phyloP scores from a whole-genome alignment of 2,113 vertebrate genomes.

The Centropus bengalensis region DNA sequence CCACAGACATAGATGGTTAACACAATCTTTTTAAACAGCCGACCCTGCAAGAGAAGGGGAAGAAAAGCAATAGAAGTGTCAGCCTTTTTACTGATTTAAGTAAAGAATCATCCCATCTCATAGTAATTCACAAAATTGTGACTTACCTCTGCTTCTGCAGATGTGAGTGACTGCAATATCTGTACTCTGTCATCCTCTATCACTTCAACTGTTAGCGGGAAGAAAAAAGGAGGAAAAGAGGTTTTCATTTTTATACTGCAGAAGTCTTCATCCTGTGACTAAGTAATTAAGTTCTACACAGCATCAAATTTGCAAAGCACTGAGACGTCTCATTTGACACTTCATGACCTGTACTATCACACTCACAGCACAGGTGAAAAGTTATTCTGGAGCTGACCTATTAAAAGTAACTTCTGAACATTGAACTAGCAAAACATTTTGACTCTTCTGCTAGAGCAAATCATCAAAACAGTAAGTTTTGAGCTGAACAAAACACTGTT shows the following conservation, averaged over 20 bases:
- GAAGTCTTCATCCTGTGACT: not conserved
- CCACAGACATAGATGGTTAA: constrained; percentile 82
- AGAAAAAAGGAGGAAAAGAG: not conserved
- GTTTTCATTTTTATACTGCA: not conserved
- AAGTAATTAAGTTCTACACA: not conserved
- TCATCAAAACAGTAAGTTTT: not conserved
- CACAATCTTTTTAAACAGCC: constrained; percentile 80
- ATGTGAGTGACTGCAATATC: constrained; percentile 76
- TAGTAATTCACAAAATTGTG: not conserved
- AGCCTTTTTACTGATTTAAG: not conserved
- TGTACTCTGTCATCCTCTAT: constrained; percentile 81
- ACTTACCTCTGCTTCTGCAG: constrained; percentile 75
- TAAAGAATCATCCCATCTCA: not conserved
- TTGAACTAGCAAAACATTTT: not conserved
- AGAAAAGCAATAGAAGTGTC: not conserved
- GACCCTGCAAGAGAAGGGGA: constrained; percentile 74
- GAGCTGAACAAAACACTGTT: not conserved
- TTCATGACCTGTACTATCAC: not conserved
- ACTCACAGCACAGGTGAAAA: not conserved
- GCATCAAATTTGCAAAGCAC: not conserved
- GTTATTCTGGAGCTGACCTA: not conserved
- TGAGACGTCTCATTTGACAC: not conserved
- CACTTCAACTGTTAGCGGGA: constrained; percentile 69
- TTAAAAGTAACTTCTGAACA: not conserved
- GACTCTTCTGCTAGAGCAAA: not conserved